Base-by-base conservation (phyloP, 1,140 invertebrate genomes). In the Pararge aegeria region DNA sequence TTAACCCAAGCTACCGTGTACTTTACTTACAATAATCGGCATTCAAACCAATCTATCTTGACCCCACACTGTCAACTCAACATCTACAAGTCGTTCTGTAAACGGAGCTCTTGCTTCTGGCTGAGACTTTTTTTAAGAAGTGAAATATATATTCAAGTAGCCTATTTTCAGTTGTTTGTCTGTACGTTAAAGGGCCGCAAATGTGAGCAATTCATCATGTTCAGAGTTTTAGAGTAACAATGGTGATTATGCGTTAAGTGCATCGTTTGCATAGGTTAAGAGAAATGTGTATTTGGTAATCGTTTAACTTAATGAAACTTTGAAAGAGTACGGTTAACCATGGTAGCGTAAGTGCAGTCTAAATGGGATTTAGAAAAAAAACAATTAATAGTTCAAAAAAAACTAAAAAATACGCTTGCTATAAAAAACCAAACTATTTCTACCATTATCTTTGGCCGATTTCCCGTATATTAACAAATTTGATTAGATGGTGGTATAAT, bases 71-170 rank as follows among this genome's bases (percentile, higher is more conserved):
- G 9, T n/a, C 34, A 48, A 55, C 40, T 18, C 15, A 27, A 49
- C 24, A 16, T n/a, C 29, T 18, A n/a, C 7, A 21, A 6, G 12
- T 42, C 15, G 12, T 40, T 24, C 29, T 30, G n/a, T 20, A 21
- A 6, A 5, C n/a, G 50, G 16, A 40, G 68, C 5, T 60, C 55
- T 37, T 13, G 15, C n/a, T 9, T 27, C 18, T 68, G 65, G 62
- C 48, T 13, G 6, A 9, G n/a, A 21, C 53, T 83, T 80, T 81
- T 82, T 82, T 76, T 46, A 3, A 75, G 78, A 29, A 70, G 63
- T 79, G 73, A 82, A 82, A 80, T 80, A 81, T 80, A 71, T 70
- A 78, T 80, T 85, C 75, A 83, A 78, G 82, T 83, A 82, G 80
- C 71, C 74, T 78, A 80, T 80, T 80, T 76, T 69, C 70, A 56